Evolutionary conservation across 2,797 vertebrate species (phyloP), one percentile per base, ranked within the genome.

Genomic region (Catharus ustulatus): DNA sequence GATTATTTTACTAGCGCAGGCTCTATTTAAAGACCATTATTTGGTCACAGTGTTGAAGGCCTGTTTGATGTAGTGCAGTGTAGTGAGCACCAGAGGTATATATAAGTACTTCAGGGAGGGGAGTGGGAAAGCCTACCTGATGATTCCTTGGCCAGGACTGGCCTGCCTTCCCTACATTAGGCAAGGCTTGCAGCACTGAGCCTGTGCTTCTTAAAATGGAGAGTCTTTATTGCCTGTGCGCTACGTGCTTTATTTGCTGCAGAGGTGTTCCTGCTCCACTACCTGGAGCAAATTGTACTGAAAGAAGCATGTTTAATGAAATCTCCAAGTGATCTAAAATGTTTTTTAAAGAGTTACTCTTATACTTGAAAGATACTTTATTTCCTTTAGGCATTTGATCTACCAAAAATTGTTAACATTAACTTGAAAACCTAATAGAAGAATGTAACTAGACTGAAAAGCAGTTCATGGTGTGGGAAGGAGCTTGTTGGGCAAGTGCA

Each of bases 121-220:
- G 22, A 49, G 61, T 96, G 84, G 95, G 93, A 96, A 96, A 87
- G 86, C 84, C 85, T 91, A 83, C 24, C 54, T 20, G 18, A 30
- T 40, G 23, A 79, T 92, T 68, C 54, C 48, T 90, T 10, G 27
- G 77, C 94, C 88, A 30, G 89, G 20, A 38, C 71, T 67, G 73
- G 23, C 63, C 84, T 10, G 22, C 45, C n/a, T 92, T 93, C 64
- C 40, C 6, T 92, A 83, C 84, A 61, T 95, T 94, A 95, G 81
- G 64, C 89, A 86, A 94, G 71, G 52, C 78, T 82, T 71, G 64
- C 84, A 64, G 74, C 84, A 52, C 46, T 0, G 8, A 94, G 80
- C 23, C 51, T 92, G 19, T 71, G 91, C 34, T 96, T 95, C 96
- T 98, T 96, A 94, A 98, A 97, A 97, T 95, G 95, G 95, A 95